Percentiles rank a stretch among this genome's conserved stretches.
These are phyloP conservation scores for Neoitamus cyanurus DNA, from an alignment of 2,888 invertebrate species.

Conservation along the genomic window DNA sequence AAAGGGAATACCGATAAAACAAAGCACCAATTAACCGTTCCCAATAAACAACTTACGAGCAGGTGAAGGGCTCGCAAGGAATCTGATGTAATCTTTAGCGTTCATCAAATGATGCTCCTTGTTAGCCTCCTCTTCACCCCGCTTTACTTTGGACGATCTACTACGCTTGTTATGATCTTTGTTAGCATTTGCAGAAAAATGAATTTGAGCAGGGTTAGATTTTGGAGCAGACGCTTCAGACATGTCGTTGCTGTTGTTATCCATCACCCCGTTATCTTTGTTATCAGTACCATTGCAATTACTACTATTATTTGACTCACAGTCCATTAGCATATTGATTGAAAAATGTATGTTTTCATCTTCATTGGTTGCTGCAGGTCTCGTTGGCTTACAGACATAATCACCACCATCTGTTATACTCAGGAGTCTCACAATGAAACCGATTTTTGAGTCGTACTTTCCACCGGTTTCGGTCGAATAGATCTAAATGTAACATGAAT, in stretches of 20 bases:
- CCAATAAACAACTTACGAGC: slow-evolving; percentile 26
- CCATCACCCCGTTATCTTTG: slow-evolving; percentile 25
- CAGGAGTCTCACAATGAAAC: slow-evolving; percentile 62
- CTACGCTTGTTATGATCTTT: background rate
- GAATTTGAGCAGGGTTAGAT: background rate
- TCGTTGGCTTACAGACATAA: slow-evolving; percentile 61
- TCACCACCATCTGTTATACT: slow-evolving; percentile 61
- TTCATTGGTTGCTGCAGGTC: slow-evolving; percentile 49
- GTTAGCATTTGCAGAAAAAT: slow-evolving; percentile 20
- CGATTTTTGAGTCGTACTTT: slow-evolving; percentile 60
- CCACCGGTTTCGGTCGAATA: background rate
- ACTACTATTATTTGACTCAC: slow-evolving; percentile 35
- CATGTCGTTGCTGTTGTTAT: slow-evolving; percentile 24
- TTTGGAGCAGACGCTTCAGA: background rate
- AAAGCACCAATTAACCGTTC: background rate
- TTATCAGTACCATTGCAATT: slow-evolving; percentile 29
- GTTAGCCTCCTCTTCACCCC: slow-evolving; percentile 13
- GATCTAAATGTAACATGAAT: background rate
- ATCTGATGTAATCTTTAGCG: slow-evolving; percentile 14
- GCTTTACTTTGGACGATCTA: slow-evolving; percentile 15
- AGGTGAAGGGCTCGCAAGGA: slow-evolving; percentile 25
- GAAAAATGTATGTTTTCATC: background rate
- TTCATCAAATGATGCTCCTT: background rate
- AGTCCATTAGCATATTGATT: slow-evolving; percentile 61
- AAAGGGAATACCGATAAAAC: background rate